These are phyloP conservation scores for Dolichomitus sp. DNA, from an alignment of 2,888 invertebrate species.

Conservation along the genomic window DNA sequence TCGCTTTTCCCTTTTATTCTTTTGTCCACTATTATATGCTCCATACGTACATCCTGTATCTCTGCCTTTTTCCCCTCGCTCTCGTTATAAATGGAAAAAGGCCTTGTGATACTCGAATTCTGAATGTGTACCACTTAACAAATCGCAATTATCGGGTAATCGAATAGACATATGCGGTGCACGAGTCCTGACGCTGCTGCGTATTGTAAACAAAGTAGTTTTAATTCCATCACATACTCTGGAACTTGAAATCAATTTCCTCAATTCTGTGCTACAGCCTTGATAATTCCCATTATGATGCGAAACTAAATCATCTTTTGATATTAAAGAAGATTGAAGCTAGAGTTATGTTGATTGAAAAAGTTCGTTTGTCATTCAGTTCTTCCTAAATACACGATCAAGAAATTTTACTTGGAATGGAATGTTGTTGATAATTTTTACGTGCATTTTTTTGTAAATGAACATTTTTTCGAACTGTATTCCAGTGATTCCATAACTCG, in stretches of 20 bases:
- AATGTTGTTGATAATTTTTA: too few species aligned
- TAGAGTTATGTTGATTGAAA: too few species aligned
- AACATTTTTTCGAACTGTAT: too few species aligned
- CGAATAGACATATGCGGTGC: slow-evolving; percentile 12
- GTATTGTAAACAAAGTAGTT: neutral
- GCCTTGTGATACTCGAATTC: slow-evolving; percentile 24
- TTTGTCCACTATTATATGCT: slow-evolving; percentile 4
- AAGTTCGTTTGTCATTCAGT: too few species aligned
- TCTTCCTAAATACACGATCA: too few species aligned
- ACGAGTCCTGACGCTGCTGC: neutral
- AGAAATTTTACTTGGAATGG: too few species aligned
- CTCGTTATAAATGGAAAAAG: slow-evolving; percentile 27
- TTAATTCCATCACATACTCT: too few species aligned
- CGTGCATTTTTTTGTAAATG: too few species aligned
- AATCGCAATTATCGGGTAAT: slow-evolving; percentile 31
- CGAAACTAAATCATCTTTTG: too few species aligned
- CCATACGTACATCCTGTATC: slow-evolving; percentile 1
- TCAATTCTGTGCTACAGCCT: neutral
- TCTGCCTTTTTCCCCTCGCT: slow-evolving; percentile 11
- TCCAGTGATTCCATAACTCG: too few species aligned
- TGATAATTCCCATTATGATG: neutral
- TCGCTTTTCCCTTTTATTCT: slow-evolving; percentile 15
- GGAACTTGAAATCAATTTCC: neutral
- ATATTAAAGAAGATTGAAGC: too few species aligned
- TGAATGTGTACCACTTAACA: slow-evolving; percentile 40